phyloP scores from a whole-genome alignment of 2,797 vertebrate genomes.

The Phoebastria nigripes region DNA sequence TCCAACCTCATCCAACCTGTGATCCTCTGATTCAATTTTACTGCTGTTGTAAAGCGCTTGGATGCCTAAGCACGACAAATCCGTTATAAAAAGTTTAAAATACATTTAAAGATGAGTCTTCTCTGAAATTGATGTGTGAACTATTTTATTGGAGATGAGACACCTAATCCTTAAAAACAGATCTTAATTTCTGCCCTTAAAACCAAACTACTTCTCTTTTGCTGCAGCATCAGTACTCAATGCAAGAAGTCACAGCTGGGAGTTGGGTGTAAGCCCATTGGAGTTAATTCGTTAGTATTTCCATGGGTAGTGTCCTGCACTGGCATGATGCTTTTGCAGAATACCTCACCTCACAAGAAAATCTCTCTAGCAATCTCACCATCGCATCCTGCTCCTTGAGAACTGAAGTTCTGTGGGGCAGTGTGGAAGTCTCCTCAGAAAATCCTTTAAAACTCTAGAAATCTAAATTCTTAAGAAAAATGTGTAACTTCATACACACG shows the following conservation, averaged over 20 bases:
- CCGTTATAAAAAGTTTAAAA: neutral
- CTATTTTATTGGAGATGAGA: neutral
- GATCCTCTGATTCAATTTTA: neutral
- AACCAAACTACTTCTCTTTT: neutral
- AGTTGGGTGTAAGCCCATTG: neutral
- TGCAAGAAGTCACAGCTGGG: neutral
- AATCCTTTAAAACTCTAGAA: neutral
- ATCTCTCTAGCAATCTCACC: neutral
- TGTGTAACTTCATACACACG: fast-evolving
- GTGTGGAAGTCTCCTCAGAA: fast-evolving
- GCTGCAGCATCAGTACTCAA: neutral
- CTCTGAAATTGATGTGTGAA: neutral
- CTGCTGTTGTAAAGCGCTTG: neutral
- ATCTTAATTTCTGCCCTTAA: neutral
- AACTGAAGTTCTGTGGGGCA: neutral
- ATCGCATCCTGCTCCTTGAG: neutral
- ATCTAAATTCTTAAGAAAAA: neutral
- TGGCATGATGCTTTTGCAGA: neutral
- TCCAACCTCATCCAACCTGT: neutral
- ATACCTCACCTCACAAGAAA: neutral
- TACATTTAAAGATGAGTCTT: neutral
- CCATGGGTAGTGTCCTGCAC: neutral
- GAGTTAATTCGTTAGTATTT: neutral
- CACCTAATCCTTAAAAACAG: neutral
- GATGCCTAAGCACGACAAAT: neutral